phyloP scores from a whole-genome alignment of 2,113 vertebrate species.

The Arizona elegans region DNA sequence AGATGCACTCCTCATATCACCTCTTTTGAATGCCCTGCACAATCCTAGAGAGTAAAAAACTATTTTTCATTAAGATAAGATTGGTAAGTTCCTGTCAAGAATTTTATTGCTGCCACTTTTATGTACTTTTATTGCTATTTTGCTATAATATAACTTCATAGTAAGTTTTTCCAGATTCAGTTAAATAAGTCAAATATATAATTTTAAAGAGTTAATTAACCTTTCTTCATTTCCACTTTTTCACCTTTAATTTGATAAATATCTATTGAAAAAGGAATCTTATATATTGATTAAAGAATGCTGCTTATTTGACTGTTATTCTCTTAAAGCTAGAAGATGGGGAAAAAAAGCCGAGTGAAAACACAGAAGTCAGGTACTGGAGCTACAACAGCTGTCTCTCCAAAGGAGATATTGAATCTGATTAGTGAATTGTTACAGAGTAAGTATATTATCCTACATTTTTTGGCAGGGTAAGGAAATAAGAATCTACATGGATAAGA shows the following conservation, averaged over 20 bases:
- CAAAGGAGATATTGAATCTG: slow-evolving; percentile 94
- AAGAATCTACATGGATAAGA: neutral
- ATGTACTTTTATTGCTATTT: neutral
- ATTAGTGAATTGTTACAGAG: slow-evolving; percentile 92
- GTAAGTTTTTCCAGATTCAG: neutral
- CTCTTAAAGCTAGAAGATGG: slow-evolving; percentile 79
- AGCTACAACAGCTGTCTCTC: slow-evolving; percentile 79
- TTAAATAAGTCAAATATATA: neutral
- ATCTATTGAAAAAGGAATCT: neutral
- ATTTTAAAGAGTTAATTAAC: neutral
- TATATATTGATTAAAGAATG: neutral
- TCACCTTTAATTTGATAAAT: neutral
- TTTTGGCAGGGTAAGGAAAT: neutral
- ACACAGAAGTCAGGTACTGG: slow-evolving; percentile 93
- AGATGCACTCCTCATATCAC: neutral
- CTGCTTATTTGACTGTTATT: neutral
- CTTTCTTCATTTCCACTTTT: neutral
- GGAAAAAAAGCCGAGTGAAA: slow-evolving; percentile 98
- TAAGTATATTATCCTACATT: slow-evolving; percentile 64
- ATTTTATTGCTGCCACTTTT: neutral
- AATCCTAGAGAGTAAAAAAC: neutral
- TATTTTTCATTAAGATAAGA: neutral
- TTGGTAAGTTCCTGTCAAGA: neutral
- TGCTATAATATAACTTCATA: neutral
- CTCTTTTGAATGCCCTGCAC: neutral